These are phyloP conservation scores for Spea bombifrons DNA, from an alignment of 2,113 vertebrate genomes.

Conservation along the genomic window DNA sequence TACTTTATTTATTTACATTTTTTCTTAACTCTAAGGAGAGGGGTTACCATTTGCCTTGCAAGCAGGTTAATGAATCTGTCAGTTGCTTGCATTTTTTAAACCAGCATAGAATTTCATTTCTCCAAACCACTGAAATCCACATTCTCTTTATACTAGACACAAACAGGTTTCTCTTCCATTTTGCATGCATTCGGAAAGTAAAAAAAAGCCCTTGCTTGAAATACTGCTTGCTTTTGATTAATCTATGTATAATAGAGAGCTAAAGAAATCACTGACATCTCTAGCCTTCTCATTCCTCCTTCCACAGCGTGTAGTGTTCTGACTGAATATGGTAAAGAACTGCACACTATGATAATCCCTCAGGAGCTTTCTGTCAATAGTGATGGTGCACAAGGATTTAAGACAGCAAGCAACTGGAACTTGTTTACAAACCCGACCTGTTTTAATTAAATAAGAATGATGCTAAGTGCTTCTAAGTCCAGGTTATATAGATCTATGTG, in stretches of 20 bases:
- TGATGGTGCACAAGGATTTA: constrained; percentile 7
- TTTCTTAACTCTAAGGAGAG: too few relatives aligned
- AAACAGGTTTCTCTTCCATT: too few relatives aligned
- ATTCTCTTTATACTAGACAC: too few relatives aligned
- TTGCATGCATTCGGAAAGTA: too few relatives aligned
- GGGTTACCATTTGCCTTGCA: too few relatives aligned
- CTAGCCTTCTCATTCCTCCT: background rate
- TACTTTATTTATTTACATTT: too few relatives aligned
- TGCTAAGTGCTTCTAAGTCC: constrained; percentile 27
- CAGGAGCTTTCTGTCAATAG: background rate
- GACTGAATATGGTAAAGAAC: constrained; percentile 2
- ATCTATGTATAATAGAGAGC: background rate
- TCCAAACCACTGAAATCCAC: too few relatives aligned
- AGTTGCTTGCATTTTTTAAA: too few relatives aligned
- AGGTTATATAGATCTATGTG: constrained; percentile 27
- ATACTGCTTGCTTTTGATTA: background rate
- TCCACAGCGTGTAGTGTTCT: background rate
- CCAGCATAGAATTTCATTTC: too few relatives aligned
- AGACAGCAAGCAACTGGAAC: background rate
- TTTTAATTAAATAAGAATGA: constrained; percentile 38
- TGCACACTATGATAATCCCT: background rate
- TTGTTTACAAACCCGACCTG: constrained; percentile 25
- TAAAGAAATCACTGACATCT: background rate
- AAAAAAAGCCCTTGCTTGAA: too few relatives aligned
- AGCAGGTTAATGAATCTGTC: too few relatives aligned